Percentiles rank a stretch among this genome's conserved stretches.
phyloP scores from a whole-genome alignment of 2,797 vertebrate genomes.

The Amazonetta brasiliensis region DNA sequence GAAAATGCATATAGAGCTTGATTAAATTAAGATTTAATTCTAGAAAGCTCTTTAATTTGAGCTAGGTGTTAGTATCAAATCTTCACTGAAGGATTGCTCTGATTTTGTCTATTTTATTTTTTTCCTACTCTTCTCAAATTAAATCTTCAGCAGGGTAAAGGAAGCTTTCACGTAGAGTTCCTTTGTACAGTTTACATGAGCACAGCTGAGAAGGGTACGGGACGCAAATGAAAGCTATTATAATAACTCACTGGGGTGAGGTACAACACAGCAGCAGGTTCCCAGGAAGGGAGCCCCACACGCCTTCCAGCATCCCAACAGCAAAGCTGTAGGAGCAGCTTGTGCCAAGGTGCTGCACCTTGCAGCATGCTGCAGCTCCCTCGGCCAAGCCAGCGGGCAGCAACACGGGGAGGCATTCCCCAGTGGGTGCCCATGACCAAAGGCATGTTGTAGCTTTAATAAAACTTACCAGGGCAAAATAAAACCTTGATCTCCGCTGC shows the following conservation, averaged over 20 bases:
- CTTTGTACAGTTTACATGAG: not conserved
- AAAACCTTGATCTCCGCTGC: not conserved
- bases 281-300: not conserved
- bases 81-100: not conserved
- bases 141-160: not conserved
- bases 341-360: accelerated
- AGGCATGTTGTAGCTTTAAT: accelerated
- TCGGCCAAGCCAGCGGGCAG: not conserved
- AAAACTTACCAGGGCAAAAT: not conserved
- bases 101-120: not conserved
- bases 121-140: not conserved
- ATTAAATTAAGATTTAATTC: conserved; percentile 1
- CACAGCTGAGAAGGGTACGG: not conserved
- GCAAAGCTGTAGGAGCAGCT: not conserved
- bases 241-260: not conserved
- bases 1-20: not conserved
- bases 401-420: not conserved
- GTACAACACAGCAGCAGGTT: not conserved
- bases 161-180: not conserved
- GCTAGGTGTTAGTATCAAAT: not conserved
- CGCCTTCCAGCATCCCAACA: not conserved
- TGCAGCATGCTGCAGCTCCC: not conserved
- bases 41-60: not conserved
- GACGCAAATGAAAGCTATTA: not conserved
- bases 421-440: not conserved